These are phyloP conservation scores for Lumbricus terrestris DNA, from an alignment of 2,888 invertebrate genomes.

Conservation along the genomic window DNA sequence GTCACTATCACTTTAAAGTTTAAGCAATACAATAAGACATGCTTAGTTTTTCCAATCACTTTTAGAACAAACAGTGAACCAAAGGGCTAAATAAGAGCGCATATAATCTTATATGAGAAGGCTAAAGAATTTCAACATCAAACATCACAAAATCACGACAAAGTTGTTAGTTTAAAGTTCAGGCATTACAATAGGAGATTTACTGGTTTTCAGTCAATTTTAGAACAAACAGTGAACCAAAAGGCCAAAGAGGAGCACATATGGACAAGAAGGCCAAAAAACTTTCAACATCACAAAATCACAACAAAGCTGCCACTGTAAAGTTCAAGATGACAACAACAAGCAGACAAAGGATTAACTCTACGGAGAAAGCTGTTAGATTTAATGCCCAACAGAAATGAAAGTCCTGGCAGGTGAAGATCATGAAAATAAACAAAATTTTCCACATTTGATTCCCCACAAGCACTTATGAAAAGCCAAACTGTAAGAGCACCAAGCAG, in stretches of 20 bases:
- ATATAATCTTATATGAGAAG: too few relatives aligned
- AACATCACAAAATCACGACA: not conserved
- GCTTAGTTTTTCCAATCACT: too few relatives aligned
- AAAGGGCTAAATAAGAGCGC: too few relatives aligned
- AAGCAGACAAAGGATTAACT: not conserved
- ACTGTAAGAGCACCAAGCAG: not conserved
- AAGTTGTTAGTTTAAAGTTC: not conserved
- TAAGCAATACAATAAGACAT: not conserved
- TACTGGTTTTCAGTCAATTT: too few relatives aligned
- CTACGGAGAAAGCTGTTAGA: not conserved
- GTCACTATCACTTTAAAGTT: not conserved
- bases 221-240: too few relatives aligned
- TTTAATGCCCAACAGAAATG: not conserved
- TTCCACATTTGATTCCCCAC: not conserved
- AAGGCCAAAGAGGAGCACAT: too few relatives aligned
- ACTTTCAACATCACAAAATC: not conserved
- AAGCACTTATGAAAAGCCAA: not conserved
- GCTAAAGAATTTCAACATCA: too few relatives aligned
- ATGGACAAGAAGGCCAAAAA: too few relatives aligned
- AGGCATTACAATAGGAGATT: not conserved
- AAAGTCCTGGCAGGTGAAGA: not conserved
- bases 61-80: too few relatives aligned
- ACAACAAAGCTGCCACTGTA: not conserved
- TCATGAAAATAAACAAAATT: not conserved
- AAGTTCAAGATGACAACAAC: not conserved